Conservation (phyloP, 2,113 vertebrate genomes). For the Circaetus gallicus region DNA sequence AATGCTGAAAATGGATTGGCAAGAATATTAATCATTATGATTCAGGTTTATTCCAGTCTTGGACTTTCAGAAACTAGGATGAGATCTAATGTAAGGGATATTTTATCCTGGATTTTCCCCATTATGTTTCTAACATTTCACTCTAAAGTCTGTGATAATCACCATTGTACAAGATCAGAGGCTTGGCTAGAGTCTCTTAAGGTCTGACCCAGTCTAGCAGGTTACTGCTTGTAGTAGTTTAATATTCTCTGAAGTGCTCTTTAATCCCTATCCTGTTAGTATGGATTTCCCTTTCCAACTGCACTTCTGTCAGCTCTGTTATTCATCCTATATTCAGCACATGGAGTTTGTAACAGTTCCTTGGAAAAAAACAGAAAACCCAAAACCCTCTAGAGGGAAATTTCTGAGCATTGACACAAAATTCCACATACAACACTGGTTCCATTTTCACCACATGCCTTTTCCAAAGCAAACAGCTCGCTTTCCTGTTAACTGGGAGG, state of each 20-base stretch:
- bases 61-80: neutral
- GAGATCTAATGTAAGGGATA: neutral
- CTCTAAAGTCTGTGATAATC: neutral
- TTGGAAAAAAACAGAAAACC: neutral
- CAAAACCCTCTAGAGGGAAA: neutral
- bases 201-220: neutral
- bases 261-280: neutral
- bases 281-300: neutral
- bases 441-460: constrained; percentile 40
- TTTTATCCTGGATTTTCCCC: neutral
- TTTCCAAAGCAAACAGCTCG: constrained; percentile 77
- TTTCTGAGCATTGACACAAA: neutral
- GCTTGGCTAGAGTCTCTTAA: neutral
- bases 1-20: neutral
- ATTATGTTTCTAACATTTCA: neutral
- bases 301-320: neutral
- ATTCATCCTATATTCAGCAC: neutral
- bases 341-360: neutral
- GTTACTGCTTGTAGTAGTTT: neutral
- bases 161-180: neutral
- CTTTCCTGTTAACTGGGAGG: constrained; percentile 63
- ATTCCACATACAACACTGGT: neutral
- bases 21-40: neutral
- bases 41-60: neutral
- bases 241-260: neutral